Percentiles rank a stretch among this genome's conserved stretches.
Conservation (phyloP, 2,113 vertebrate genomes). For the Brachyistius frenatus region DNA sequence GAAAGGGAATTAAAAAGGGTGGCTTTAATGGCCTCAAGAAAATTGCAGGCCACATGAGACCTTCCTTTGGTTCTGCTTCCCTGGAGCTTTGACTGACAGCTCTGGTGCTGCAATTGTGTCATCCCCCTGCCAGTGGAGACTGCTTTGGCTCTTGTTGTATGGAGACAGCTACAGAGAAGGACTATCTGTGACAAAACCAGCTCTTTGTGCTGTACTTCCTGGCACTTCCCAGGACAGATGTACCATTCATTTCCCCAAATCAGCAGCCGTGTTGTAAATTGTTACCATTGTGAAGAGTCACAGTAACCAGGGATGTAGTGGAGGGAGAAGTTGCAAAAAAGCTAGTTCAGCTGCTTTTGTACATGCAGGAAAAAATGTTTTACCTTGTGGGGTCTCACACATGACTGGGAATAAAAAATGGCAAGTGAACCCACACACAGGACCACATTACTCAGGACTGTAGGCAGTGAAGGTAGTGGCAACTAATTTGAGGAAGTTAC, state of each 20-base stretch:
- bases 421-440: not conserved
- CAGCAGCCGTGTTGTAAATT: conserved; percentile 19
- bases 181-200: conserved; percentile 45
- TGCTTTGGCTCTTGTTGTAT: conserved; percentile 43
- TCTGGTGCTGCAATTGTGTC: conserved; percentile 72
- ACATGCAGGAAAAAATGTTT: not conserved
- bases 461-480: not conserved
- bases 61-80: conserved; percentile 73
- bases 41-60: conserved; percentile 82
- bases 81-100: conserved; percentile 84
- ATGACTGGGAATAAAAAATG: not conserved
- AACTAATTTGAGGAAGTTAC: not conserved
- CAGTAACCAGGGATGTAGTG: conserved; percentile 16
- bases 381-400: not conserved
- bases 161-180: conserved; percentile 31
- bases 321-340: conserved; percentile 10
- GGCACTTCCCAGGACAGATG: conserved; percentile 50
- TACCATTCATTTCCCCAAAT: conserved; percentile 44
- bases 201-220: conserved; percentile 37
- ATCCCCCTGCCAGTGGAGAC: conserved; percentile 73
- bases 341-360: conserved; percentile 10
- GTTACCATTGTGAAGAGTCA: conserved; percentile 38
- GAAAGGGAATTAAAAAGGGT: conserved; percentile 82
- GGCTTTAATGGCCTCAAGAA: conserved; percentile 82
- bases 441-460: not conserved